Percentiles rank a stretch among this genome's conserved stretches.
These are phyloP conservation scores for Archaeoteleia sp. DNA, from an alignment of 2,888 invertebrate genomes.

Conservation along the genomic window DNA sequence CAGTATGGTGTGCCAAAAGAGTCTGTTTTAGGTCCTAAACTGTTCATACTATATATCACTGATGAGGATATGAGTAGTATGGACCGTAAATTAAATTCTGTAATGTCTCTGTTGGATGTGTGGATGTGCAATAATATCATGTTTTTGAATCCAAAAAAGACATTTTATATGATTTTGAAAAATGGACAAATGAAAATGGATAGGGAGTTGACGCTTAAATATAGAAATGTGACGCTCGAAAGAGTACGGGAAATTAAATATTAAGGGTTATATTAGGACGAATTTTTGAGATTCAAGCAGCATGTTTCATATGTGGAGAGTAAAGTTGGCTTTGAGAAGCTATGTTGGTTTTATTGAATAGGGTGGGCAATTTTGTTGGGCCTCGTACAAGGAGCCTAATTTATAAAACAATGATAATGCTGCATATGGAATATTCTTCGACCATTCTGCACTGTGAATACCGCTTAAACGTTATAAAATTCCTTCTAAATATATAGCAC, in stretches of 20 bases:
- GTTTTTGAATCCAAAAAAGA: neutral
- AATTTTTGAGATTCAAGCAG: neutral
- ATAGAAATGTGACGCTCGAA: neutral
- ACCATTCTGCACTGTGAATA: no score
- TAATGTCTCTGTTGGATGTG: neutral
- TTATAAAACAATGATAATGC: conserved; percentile 9
- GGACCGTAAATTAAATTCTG: neutral
- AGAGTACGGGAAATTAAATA: neutral
- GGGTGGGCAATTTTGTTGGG: neutral
- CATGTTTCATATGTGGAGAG: neutral
- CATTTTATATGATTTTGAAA: conserved; percentile 1
- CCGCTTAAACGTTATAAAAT: no score
- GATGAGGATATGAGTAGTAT: neutral
- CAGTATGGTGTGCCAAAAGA: no score
- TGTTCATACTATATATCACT: no score
- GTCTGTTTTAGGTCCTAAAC: no score
- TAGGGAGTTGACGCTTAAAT: neutral
- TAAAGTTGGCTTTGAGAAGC: neutral
- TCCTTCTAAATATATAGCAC: no score
- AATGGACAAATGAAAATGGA: neutral
- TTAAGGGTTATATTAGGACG: neutral
- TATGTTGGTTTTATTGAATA: neutral
- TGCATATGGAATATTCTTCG: conserved; percentile 14
- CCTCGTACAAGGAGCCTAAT: conserved; percentile 5
- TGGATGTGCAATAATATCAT: conserved; percentile 3